Percentiles rank a stretch among this genome's conserved stretches.
These are phyloP conservation scores for Imbricaverruca yamaguchii DNA, from an alignment of 2,888 invertebrate species.

Conservation along the genomic window DNA sequence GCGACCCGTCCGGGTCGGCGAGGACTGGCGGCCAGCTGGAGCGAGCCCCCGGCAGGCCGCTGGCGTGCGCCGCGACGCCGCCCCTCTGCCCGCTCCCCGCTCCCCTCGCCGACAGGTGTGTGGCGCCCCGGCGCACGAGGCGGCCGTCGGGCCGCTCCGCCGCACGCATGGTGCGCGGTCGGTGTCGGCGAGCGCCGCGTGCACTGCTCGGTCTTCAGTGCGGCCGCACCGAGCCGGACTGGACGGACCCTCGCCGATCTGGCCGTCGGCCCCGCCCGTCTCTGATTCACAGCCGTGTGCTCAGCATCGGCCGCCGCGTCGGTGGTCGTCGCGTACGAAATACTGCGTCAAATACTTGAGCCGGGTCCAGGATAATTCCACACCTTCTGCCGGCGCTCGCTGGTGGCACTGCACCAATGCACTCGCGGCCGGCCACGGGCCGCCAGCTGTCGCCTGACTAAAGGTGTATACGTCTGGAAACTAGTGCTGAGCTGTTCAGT, in stretches of 20 bases:
- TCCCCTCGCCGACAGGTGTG: too few relatives aligned
- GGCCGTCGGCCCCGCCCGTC: neutral
- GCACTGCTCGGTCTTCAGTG: too few relatives aligned
- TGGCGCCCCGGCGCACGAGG: too few relatives aligned
- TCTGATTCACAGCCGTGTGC: neutral
- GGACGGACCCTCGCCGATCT: too few relatives aligned
- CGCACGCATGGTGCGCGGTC: too few relatives aligned
- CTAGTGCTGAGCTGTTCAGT: neutral
- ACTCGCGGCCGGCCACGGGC: neutral
- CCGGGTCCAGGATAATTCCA: neutral
- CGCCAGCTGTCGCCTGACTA: neutral
- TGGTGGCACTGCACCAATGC: neutral
- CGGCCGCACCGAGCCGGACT: too few relatives aligned
- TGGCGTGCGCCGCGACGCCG: too few relatives aligned
- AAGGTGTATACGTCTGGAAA: neutral
- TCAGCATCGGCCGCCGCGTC: neutral
- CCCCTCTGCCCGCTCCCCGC: too few relatives aligned
- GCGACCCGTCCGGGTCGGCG: neutral
- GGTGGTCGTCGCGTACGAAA: neutral
- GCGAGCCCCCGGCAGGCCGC: too few relatives aligned
- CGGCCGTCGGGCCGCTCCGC: too few relatives aligned
- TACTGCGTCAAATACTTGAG: constrained; percentile 18
- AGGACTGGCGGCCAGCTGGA: too few relatives aligned
- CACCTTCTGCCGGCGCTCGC: neutral
- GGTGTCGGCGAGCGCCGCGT: too few relatives aligned